A percentile compares a stretch with the other conserved stretches of the same genome.
These are phyloP conservation scores for Protomyctophum bolini DNA, from an alignment of 2,113 vertebrate species.

Conservation along the genomic window DNA sequence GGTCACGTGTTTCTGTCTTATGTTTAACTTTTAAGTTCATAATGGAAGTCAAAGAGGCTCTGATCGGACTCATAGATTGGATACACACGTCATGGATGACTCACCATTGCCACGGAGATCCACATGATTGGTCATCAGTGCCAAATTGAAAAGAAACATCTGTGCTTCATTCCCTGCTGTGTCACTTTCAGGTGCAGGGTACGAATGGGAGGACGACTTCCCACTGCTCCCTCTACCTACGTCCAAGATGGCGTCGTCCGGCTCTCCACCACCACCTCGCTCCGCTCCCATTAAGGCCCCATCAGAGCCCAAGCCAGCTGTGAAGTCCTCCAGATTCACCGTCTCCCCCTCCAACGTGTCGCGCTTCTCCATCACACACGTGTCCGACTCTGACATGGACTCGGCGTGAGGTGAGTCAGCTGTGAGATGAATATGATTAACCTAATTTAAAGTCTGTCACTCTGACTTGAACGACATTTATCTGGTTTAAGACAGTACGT, in stretches of 20 bases:
- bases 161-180: neutral
- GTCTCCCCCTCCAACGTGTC: constrained; percentile 87
- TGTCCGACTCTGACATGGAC: constrained; percentile 88
- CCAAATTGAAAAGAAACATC: neutral
- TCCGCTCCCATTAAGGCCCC: constrained; percentile 36
- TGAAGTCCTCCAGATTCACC: constrained; percentile 87
- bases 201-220: constrained; percentile 89
- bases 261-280: constrained; percentile 39
- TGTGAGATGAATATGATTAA: constrained; percentile 32
- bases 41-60: too few species aligned
- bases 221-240: constrained; percentile 78
- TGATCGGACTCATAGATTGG: too few species aligned
- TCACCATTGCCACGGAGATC: too few species aligned
- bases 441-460: neutral
- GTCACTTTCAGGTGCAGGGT: constrained; percentile 75
- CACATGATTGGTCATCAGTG: too few species aligned
- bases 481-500: too few species aligned
- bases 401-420: constrained; percentile 82
- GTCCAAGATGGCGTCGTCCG: constrained; percentile 57
- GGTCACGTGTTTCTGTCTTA: too few species aligned
- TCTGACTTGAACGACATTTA: too few species aligned
- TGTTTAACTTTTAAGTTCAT: too few species aligned
- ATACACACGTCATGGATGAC: too few species aligned
- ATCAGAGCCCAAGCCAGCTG: constrained; percentile 66
- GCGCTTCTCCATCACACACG: constrained; percentile 96